phyloP scores from a whole-genome alignment of 2,113 vertebrate genomes.

The Ptychochromis oligacanthus region DNA sequence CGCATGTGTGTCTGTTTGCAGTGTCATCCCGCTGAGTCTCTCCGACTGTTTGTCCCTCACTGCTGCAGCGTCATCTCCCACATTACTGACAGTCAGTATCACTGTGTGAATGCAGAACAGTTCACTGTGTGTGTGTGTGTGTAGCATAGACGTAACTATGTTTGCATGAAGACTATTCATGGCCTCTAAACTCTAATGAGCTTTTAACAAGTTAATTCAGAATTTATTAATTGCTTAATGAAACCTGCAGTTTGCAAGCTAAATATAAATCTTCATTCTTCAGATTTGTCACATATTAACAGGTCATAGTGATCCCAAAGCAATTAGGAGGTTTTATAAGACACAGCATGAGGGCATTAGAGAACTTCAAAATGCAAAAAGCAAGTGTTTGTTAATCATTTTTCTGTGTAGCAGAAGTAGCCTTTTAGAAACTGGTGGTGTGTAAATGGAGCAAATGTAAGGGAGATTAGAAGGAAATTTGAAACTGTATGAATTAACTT shows the following conservation, averaged over 20 bases:
- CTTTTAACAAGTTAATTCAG: not conserved
- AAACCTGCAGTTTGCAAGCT: not conserved
- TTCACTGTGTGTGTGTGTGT: not conserved
- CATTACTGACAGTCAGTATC: constrained; percentile 93
- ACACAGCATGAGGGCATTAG: not conserved
- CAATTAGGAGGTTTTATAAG: not conserved
- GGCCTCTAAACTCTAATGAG: not conserved
- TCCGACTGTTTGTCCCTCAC: constrained; percentile 94
- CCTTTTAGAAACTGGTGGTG: not conserved
- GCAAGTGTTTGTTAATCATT: not conserved
- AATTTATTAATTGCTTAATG: not conserved
- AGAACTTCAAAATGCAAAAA: not conserved
- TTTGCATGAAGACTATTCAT: not conserved
- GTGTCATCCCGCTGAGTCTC: constrained; percentile 94
- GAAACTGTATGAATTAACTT: not conserved
- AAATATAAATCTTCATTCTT: not conserved
- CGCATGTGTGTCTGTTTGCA: constrained; percentile 70
- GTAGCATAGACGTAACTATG: not conserved
- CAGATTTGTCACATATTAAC: not conserved
- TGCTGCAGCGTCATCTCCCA: constrained; percentile 92
- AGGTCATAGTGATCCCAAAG: not conserved
- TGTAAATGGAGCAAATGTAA: not conserved
- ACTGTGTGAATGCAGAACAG: constrained; percentile 21
- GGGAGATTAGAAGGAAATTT: constrained; percentile 1
- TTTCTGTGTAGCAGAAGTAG: not conserved